Base-by-base conservation (phyloP, 2,888 invertebrate species). In the Miltochrista miniata region DNA sequence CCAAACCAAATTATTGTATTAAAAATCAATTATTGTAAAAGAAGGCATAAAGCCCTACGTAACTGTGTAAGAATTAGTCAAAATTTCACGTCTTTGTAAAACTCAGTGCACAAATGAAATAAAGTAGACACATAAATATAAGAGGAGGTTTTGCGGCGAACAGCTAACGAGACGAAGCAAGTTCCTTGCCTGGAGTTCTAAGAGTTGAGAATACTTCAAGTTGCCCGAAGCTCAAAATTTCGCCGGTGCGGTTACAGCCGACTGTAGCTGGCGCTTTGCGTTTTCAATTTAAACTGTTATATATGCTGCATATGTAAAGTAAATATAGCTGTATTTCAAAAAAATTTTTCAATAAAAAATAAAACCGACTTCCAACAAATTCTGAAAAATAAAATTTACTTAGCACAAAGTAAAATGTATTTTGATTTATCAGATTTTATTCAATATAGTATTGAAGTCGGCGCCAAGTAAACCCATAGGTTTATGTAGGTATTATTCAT, bases 91-190 rank as follows among this genome's bases (percentile, higher is more conserved):
- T 51, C 50, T 54, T 49, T 44, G 61, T 56, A 57, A 56, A 55
- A 59, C 54, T 57, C 57, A 64, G 61, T 79, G 13, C 76, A 64
- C 79, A 81, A 87, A 87, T 83, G 81, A 83, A 87, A 83, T 85
- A 87, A 86, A 87, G 84, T 89, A 81, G 71, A 67, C 63, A 68
- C 83, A 88, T 90, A 87, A 90, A 90, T 88, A 88, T 88, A 88
- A 83, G 76, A 78, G 56, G 76, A 80, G 89, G 85, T 86, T 88
- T 88, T 84, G 87, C 81, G 85, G 87, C 75, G 69, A 75, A 72
- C 72, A 67, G 79, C 84, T 88, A 90, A 90, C 83, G 87, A 89
- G 87, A 83, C 83, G 81, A 79, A 68, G 75, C 75, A 81, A 87
- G 79, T 83, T 85, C 64, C 73, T 70, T 72, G 76, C 76, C 68